A percentile compares a stretch with the other conserved stretches of the same genome.
Conservation (phyloP, 2,113 vertebrate species). For the Gavialis gangeticus region DNA sequence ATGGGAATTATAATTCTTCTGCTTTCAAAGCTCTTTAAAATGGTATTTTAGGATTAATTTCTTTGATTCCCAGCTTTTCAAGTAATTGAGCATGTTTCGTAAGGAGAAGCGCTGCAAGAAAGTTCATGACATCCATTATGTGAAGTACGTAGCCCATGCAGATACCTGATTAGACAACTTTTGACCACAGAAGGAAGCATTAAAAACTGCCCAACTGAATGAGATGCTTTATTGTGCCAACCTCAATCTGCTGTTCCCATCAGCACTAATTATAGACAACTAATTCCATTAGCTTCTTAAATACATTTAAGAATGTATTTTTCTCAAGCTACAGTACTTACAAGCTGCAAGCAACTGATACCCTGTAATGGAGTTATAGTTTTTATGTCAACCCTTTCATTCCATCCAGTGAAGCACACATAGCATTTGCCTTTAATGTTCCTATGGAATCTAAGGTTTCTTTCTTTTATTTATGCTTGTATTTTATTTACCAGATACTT, state of each 20-base stretch:
- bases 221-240: constrained; percentile 47
- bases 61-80: constrained; percentile 26
- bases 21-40: constrained; percentile 29
- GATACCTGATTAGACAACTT: constrained; percentile 36
- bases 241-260: constrained; percentile 57
- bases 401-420: constrained; percentile 55
- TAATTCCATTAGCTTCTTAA: constrained; percentile 80
- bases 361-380: constrained; percentile 54
- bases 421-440: constrained; percentile 58
- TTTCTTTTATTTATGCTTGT: constrained; percentile 12
- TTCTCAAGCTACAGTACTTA: constrained; percentile 61
- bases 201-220: constrained; percentile 34
- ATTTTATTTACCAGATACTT: constrained; percentile 8
- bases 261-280: constrained; percentile 71
- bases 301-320: too few relatives aligned
- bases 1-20: neutral
- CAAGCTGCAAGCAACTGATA: constrained; percentile 31
- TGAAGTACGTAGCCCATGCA: neutral
- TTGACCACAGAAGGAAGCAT: constrained; percentile 24
- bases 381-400: constrained; percentile 39
- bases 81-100: neutral
- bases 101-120: neutral
- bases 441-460: constrained; percentile 14
- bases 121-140: constrained; percentile 24
- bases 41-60: constrained; percentile 46